phyloP scores from a whole-genome alignment of 2,797 vertebrate genomes.

The Tarsius wallacei region DNA sequence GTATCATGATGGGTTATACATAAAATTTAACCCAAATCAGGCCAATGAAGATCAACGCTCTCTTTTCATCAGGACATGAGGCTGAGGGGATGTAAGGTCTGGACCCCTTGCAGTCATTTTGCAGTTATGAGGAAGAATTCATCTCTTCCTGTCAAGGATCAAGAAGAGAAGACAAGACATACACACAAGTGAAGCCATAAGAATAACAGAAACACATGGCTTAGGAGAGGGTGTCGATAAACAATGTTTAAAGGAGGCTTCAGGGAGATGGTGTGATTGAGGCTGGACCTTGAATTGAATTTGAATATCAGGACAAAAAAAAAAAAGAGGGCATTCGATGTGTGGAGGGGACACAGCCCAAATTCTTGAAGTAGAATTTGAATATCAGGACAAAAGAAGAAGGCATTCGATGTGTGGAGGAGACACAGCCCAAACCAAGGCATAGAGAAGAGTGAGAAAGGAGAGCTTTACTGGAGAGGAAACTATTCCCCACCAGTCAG shows the following conservation, averaged over 20 bases:
- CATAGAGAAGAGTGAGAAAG: no score
- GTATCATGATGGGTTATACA: not conserved
- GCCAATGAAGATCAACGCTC: not conserved
- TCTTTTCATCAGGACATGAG: not conserved
- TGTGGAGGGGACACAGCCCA: no score
- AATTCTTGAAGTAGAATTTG: not conserved
- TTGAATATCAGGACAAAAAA: not conserved
- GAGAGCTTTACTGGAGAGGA: not conserved
- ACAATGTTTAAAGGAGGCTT: not conserved
- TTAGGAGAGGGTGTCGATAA: not conserved
- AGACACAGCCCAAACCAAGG: not conserved
- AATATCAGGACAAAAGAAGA: not conserved
- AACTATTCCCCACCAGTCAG: accelerated
- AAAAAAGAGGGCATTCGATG: not conserved
- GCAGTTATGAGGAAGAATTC: not conserved
- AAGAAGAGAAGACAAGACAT: not conserved
- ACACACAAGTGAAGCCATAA: not conserved
- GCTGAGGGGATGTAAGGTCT: not conserved
- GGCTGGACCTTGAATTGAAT: not conserved
- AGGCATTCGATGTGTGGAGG: not conserved
- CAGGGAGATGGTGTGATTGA: not conserved
- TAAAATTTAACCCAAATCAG: not conserved
- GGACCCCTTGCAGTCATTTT: conserved; percentile 8
- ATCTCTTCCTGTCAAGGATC: not conserved
- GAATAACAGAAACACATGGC: not conserved